phyloP scores from a whole-genome alignment of 2,888 invertebrate species.

The Noctua janthe region DNA sequence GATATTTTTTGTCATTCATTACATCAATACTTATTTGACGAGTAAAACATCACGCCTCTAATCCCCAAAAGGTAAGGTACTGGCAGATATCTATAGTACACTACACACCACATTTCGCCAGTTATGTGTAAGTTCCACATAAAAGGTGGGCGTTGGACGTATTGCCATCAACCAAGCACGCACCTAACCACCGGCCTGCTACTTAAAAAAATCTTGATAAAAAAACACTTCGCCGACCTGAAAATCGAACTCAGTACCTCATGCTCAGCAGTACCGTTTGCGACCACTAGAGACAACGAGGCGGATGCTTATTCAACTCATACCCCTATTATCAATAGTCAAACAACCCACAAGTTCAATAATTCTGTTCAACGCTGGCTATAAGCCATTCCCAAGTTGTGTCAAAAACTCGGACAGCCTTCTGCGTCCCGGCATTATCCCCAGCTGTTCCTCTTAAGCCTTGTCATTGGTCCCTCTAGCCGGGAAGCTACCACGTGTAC shows the following conservation, averaged over 20 bases:
- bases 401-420: constrained; percentile 22
- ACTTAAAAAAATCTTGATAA: neutral
- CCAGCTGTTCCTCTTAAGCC: constrained; percentile 25
- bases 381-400: constrained; percentile 16
- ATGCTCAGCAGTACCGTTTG: neutral
- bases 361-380: neutral
- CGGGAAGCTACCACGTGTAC: neutral
- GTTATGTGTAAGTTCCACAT: neutral
- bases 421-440: constrained; percentile 17
- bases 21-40: neutral
- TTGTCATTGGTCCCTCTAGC: neutral
- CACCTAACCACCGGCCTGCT: too few relatives aligned
- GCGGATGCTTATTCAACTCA: neutral
- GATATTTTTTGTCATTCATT: neutral
- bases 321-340: neutral
- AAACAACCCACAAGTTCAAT: neutral
- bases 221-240: neutral
- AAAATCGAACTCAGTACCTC: neutral
- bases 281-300: neutral
- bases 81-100: neutral
- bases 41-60: neutral
- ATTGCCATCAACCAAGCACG: neutral
- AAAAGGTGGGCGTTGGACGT: neutral
- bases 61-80: neutral
- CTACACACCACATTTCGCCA: neutral